Base-by-base conservation (phyloP, 2,797 vertebrate species). In the Calcarius lapponicus region DNA sequence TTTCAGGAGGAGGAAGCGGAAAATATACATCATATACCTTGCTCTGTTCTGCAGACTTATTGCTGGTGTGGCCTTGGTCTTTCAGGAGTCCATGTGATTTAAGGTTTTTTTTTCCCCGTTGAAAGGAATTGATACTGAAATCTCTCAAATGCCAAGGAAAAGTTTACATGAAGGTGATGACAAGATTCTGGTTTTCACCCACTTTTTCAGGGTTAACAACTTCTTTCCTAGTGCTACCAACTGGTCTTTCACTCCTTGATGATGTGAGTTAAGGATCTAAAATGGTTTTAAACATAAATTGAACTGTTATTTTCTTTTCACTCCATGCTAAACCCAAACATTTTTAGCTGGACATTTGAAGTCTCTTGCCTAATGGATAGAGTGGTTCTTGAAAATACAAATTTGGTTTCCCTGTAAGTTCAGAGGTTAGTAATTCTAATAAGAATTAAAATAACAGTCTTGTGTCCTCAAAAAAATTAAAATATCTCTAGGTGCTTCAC, bases 41-140 rank as follows among this genome's bases (percentile, higher is more conserved):
- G 40, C 28, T 73, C 48, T 88, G n/a, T 72, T 53, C 71, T 62
- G 56, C 20, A 73, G 40, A 57, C 14, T 43, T 85, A 3, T 21
- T 85, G 32, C 28, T 91, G 43, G 10, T 58, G 58, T 72, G 58
- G 66, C 34, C 38, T 72, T 86, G 42, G 40, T 88, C 60, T 75
- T 92, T 80, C 66, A 75, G 50, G 21, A 67, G 2, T 34, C 51
- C 2, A 4, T 58, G 7, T n/a, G 25, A 38, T 54, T 66, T 61
- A n/a, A 13, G 0, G 18, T 4, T 13, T 28, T 21, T 57, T 89
- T 67, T 50, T 3, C 50, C 80, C 8, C 48, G 0, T 38, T 56
- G 43, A 40, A 65, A 75, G 61, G 57, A 31, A 50, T 87, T 82
- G 71, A 34, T 85, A 40, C n/a, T 36, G 45, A 87, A 92, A 51